Evolutionary conservation across 2,797 vertebrate genomes (phyloP), one percentile per base, ranked within the genome.

Genomic region (Sphenopsis melanotis): DNA sequence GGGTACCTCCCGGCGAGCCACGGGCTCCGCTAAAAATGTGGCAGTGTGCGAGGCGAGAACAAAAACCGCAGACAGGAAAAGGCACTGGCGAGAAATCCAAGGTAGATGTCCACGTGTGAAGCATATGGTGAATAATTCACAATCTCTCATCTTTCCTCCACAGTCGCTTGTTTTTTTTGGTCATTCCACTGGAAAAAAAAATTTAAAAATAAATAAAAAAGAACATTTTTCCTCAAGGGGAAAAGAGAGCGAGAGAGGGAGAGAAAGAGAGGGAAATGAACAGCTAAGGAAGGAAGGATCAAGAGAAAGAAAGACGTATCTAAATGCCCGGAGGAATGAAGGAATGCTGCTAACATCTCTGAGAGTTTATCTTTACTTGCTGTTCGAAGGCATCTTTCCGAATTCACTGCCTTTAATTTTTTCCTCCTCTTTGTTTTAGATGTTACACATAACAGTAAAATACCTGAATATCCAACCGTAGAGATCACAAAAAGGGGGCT

Each of bases 401-500:
- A 94, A 95, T 97, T 98, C 98, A 98, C 98, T 98, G 98, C 98
- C 98, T 98, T 98, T 98, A 95, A 83, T 95, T 95, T 97, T 96
- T 97, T 91, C 95, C 96, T 96, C 97, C 96, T 97, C 96, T 97
- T 98, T 97, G 98, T 98, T 97, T 98, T 98, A 97, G 96, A 92
- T 97, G 97, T 98, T 96, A 96, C 97, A 97, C 97, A 98, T 93
- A 95, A 77, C 74, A 89, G 95, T 97, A 97, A 97, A 97, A 97
- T 97, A 97, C 90, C 97, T 93, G 96, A 97, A 83, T 97, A 98
- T 95, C 97, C 97, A 96, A 97, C 78, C 64, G 97, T 97, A 97
- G 97, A 98, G 96, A 97, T 97, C 97, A 98, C 97, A 95, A 96
- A 96, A 93, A 89, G 97, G 97, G 98, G 98, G 98, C 98, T 98